phyloP scores from a whole-genome alignment of 2,113 vertebrate genomes.

The Colius striatus region DNA sequence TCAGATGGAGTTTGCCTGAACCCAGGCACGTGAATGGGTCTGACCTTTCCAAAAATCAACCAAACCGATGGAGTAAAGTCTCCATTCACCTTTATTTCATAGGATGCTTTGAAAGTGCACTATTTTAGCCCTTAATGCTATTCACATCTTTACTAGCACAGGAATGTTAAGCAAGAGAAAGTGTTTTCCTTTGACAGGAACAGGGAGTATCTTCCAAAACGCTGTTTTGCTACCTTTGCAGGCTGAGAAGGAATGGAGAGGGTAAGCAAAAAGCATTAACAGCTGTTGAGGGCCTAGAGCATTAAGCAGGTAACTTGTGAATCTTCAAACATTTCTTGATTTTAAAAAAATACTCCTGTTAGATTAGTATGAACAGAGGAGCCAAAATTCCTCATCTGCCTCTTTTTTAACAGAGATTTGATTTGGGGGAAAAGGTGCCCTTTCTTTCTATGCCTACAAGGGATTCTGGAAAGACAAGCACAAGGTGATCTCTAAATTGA shows the following conservation, averaged over 20 bases:
- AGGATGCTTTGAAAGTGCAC: rapidly evolving
- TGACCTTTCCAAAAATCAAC: not conserved
- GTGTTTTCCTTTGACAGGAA: not conserved
- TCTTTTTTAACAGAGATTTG: not conserved
- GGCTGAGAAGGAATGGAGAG: not conserved
- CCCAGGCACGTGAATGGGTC: not conserved
- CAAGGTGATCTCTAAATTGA: not conserved
- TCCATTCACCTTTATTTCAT: not conserved
- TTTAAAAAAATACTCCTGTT: not conserved
- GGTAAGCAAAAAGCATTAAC: not conserved
- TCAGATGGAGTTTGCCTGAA: not conserved
- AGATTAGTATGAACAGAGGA: not conserved
- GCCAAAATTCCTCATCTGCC: not conserved
- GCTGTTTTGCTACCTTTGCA: not conserved
- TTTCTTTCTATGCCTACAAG: not conserved
- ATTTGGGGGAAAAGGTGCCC: not conserved
- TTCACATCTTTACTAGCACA: not conserved
- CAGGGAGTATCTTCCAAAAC: not conserved
- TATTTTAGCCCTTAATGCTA: not conserved
- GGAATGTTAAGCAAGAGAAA: not conserved
- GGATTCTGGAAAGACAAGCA: not conserved
- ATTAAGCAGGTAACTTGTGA: not conserved
- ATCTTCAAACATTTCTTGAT: not conserved
- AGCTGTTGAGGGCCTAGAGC: not conserved
- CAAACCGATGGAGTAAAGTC: not conserved